Evolutionary conservation across 2,113 vertebrate species (phyloP), one percentile per base, ranked within the genome.

Genomic region (Capreolus pygargus): DNA sequence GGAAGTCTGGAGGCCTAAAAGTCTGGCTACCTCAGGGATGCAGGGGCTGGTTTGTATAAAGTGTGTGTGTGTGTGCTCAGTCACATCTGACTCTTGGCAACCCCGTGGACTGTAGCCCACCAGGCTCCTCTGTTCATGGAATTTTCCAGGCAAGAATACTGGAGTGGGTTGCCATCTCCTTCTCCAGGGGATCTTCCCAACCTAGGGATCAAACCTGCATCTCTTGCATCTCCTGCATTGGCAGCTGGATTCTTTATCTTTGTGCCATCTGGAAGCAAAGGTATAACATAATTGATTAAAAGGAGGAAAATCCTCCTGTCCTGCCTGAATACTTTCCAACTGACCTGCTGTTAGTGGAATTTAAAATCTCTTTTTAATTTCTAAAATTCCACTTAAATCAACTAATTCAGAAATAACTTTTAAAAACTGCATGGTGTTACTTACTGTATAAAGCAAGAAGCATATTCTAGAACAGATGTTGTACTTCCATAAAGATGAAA

Each of bases 361-460:
- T 74, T 45, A 39, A 86, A 94, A 60, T 93, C 61, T 58, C 81
- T 52, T 61, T 43, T 27, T 50, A 57, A 83, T 85, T 97, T 81
- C 78, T 79, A 87, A 90, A 94, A 94, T 95, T 90, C 17, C 61
- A 50, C 50, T 95, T 90, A 52, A 92, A 61, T 8, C 28, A 96
- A 52, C 27, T 76, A n/a, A 47, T 85, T 67, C 33, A 95, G 61
- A 89, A 89, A 93, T 9, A 88, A 2, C 60, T 89, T 89, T 74
- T 11, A 67, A 89, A 94, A 96, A 55, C n/a, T n/a, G 3, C 55
- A 60, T 28, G 50, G 52, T 16, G 11, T 23, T 58, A n/a, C 15
- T 27, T 84, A 43, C 17, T 52, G 5, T n/a, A 19, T 57, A 70
- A 9, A 86, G 60, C 30, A 52, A 60, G 70, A 64, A 64, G 16